phyloP scores from a whole-genome alignment of 37 sponge, comb jelly and placozoan species.

The Mnemiopsis leidyi region DNA sequence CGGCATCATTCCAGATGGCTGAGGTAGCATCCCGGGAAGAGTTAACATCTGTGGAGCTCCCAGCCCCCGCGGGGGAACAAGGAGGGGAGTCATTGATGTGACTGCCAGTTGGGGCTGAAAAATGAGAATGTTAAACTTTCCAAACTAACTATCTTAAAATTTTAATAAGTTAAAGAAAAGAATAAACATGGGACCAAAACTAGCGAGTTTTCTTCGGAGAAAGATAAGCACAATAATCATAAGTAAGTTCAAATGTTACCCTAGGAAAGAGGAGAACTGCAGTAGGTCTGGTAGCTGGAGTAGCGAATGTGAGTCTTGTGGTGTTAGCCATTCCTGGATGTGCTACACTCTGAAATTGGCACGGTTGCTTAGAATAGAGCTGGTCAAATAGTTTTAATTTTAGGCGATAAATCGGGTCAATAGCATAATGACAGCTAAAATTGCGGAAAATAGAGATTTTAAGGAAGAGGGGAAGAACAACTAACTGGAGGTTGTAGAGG shows the following conservation, averaged over 20 bases:
- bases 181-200: no score
- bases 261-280: constrained; percentile 50
- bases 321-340: neutral
- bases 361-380: no score
- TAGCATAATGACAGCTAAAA: neutral
- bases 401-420: no score
- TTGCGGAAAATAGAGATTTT: no score
- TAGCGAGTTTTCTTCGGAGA: no score
- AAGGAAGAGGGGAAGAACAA: no score
- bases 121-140: no score
- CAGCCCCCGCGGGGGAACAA: constrained; percentile 12
- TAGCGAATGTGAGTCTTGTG: neutral
- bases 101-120: constrained; percentile 59
- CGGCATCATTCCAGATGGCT: constrained; percentile 56
- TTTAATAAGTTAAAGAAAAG: no score
- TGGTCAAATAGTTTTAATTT: no score
- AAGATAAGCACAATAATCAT: no score
- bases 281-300: neutral
- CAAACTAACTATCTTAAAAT: no score
- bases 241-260: no score
- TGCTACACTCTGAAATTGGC: neutral
- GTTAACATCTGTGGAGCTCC: constrained; percentile 41
- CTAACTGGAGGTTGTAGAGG: neutral
- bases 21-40: constrained; percentile 57
- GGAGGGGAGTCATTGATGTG: constrained; percentile 43